Evolutionary conservation across 2,888 invertebrate genomes (phyloP).

Genomic region (Lochmaea capreae): DNA sequence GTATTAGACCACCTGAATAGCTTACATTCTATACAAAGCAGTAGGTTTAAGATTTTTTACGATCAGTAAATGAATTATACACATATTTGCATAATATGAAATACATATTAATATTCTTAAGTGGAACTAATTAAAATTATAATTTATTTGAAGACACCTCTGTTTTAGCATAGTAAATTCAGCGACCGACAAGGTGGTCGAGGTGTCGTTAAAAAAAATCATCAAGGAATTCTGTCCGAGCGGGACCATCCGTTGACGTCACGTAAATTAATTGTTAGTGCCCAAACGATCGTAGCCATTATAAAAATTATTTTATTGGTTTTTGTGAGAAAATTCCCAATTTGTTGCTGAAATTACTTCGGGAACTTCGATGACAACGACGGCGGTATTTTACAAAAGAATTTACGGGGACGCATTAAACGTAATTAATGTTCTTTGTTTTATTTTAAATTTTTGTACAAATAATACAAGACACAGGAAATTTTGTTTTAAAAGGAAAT

Average conservation of each 20-base stretch:
- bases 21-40: no score
- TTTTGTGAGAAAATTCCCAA: constrained; percentile 51
- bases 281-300: constrained; percentile 35
- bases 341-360: constrained; percentile 45
- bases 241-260: constrained; percentile 28
- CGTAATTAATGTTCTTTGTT: not conserved
- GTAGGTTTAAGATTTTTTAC: no score
- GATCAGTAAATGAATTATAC: no score
- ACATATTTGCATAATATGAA: no score
- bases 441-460: not conserved
- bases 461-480: not conserved
- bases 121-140: constrained; percentile 5
- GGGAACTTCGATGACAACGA: constrained; percentile 33
- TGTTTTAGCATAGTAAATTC: constrained; percentile 50
- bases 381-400: constrained; percentile 33
- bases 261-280: constrained; percentile 44
- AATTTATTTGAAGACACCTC: constrained; percentile 19
- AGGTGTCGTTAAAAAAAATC: constrained; percentile 56
- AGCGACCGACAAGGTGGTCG: constrained; percentile 56
- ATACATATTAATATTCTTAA: no score
- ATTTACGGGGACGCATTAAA: constrained; percentile 7
- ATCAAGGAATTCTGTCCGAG: constrained; percentile 35
- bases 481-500: not conserved
- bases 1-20: no score
- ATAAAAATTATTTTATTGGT: constrained; percentile 45